Evolutionary conservation across 2,888 invertebrate species (phyloP), one percentile per base, ranked within the genome.

Genomic region (Gonocerus acuteangulatus): DNA sequence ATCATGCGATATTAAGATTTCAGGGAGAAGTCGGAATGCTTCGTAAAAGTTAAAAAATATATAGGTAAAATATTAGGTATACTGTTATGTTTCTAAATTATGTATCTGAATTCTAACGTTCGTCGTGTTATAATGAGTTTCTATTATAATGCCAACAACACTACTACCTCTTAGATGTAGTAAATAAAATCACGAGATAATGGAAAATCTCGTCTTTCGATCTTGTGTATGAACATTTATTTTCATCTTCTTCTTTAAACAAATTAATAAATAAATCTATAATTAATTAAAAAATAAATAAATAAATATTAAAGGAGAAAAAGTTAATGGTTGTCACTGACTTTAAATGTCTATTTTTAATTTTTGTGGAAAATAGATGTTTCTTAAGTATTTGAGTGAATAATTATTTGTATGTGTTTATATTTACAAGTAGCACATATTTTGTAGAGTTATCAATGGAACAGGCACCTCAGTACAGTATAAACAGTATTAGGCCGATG

Each of bases 61-160:
- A 45, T 47, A 22, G n/a, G 15, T 42, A 54, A 54, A 54, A 39
- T 54, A 15, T n/a, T 54, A 54, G 51, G 23, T 54, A 7, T 57
- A 57, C 45, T 57, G 49, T 59, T 51, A 45, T 51, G 61, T 61
- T 61, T 49, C 47, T 52, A 59, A 58, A 59, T 64, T 61, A 60
- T 63, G 47, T 64, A 59, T 61, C 61, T 64, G 57, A 64, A 64
- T 64, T 64, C 27, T 22, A 57, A 61, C 48, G 62, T 65, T 60
- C 42, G 60, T 60, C 52, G 64, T 65, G 62, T 65, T 65, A 62
- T 65, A 62, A 65, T 64, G 51, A 59, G 39, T 60, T 48, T 56
- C 57, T 56, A 65, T 64, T 64, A 62, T 64, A 65, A 65, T 65
- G 65, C 65, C 65, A 63, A 64, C 65, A 65, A 65, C 65, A 65